These are phyloP conservation scores for Operophtera brumata DNA, from an alignment of 2,888 invertebrate species.

Conservation along the genomic window DNA sequence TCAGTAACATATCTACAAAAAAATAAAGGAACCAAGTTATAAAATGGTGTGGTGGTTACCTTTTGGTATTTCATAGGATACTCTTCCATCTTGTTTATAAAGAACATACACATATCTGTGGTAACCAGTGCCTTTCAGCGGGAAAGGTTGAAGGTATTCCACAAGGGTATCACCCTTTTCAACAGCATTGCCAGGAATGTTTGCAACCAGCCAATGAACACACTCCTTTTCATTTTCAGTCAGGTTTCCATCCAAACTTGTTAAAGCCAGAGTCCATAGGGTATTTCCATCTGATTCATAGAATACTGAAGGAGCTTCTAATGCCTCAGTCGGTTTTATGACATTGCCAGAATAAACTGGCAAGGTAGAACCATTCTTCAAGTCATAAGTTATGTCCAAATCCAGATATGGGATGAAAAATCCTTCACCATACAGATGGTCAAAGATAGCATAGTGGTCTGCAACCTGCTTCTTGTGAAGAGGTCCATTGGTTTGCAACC, in stretches of 20 bases:
- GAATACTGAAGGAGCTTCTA: conserved; percentile 81
- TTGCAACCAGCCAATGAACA: conserved; percentile 94
- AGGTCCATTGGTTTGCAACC: conserved; percentile 83
- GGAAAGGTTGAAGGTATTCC: conserved; percentile 95
- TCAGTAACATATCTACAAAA: too few relatives aligned
- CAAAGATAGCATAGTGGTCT: conserved; percentile 92
- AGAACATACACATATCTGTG: conserved; percentile 95
- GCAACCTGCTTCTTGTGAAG: conserved; percentile 85
- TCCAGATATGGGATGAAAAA: conserved; percentile 89
- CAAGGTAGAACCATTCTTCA: conserved; percentile 74
- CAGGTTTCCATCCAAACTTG: conserved; percentile 95
- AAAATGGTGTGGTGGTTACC: conserved; percentile 42
- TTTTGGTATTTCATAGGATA: conserved; percentile 83
- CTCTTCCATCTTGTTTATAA: conserved; percentile 90
- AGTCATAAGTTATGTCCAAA: conserved; percentile 83
- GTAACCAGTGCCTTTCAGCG: conserved; percentile 94
- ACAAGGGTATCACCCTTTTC: conserved; percentile 88
- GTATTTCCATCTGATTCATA: conserved; percentile 82
- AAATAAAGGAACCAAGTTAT: too few relatives aligned
- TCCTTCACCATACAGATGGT: conserved; percentile 92
- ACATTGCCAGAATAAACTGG: conserved; percentile 94
- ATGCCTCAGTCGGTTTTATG: conserved; percentile 88
- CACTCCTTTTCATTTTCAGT: conserved; percentile 86
- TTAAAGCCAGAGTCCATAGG: conserved; percentile 91
- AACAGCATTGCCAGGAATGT: conserved; percentile 91